Base-by-base conservation (phyloP, 2,888 invertebrate species). In the Eupithecia insigniata region DNA sequence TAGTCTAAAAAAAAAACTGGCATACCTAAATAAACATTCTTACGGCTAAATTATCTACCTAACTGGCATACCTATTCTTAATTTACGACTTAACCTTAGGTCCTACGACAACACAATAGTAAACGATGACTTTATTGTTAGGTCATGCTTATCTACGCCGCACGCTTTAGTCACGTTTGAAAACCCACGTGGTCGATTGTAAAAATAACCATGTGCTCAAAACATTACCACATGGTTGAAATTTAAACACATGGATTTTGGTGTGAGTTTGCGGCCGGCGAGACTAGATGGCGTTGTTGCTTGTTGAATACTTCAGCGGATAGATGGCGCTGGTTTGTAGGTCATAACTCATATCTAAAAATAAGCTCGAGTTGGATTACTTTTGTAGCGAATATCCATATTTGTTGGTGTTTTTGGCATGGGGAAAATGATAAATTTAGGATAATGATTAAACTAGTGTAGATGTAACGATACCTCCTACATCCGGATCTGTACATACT, bases 191-290 rank as follows among this genome's bases (percentile, higher is more conserved):
- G 74, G 64, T 39, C 26, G 36, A 26, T 66, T 66, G 66, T 69
- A 73, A 77, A 71, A 72, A 67, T 61, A 67, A 69, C 69, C 69
- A 75, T 74, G 76, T 72, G 72, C 67, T 64, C 61, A 60, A 60
- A 60, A 28, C 60, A 60, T 30, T 60, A 60, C 30, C 28, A 18
- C 58, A 18, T 70, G 67, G 72, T 61, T 67, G 66, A n/a, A 66
- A n/a, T n/a, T n/a, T n/a, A n/a, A n/a, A 55, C 71, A 60, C 69
- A 69, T 68, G 70, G 66, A 39, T 69, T 55, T 14, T 22, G 34
- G 22, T 58, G 8, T n/a, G 12, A 67, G 32, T 36, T 74, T 66
- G 46, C 62, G 18, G 4, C 22, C 5, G 51, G 2, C 4, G 39
- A 14, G 30, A 70, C 69, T 67, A 74, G 74, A 71, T 72, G 74